Evolutionary conservation across 2,797 vertebrate species (phyloP), one percentile per base, ranked within the genome.

Genomic region (Falco naumanni): DNA sequence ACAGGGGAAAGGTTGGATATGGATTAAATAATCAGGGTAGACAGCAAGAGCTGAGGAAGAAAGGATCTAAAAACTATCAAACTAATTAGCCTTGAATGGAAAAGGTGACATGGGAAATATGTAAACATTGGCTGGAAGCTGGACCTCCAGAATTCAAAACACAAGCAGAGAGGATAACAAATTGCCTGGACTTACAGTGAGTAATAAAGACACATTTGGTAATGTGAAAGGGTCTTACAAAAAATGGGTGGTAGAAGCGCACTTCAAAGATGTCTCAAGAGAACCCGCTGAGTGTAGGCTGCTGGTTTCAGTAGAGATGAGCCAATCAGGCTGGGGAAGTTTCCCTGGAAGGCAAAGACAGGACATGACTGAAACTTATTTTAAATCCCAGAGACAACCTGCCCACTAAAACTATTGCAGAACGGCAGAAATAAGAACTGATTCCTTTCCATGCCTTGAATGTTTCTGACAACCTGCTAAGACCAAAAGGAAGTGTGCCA

Each of bases 381-480:
- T 94, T 87, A 89, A 87, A 85, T 43, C 60, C 33, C 78, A 89
- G 78, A 92, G 33, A 89, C 39, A 48, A 31, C 39, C 71, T 89
- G 41, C 84, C 90, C 75, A 53, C 68, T 77, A 39, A 33, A 94
- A 68, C 79, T 43, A 68, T 11, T 83, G 71, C 68, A 75, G 87
- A 79, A 88, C 16, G 31, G 88, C 66, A 96, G 95, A 86, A 93
- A 81, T 48, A 57, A 77, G 69, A 91, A 50, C 1, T 0, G 54
- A 85, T 85, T 93, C 56, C 48, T 80, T 93, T 96, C 68, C 34
- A 65, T 34, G 94, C 70, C 33, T 45, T 79, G 76, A 88, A 75
- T 75, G 89, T 81, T 95, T 88, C 96, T 96, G 96, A 97, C 96
- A 96, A 96, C 2, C 59, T 91, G 96, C 83, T 94, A 96, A 96